Evolutionary conservation across 2,888 invertebrate species (phyloP).

Genomic region (Athalia circularis): DNA sequence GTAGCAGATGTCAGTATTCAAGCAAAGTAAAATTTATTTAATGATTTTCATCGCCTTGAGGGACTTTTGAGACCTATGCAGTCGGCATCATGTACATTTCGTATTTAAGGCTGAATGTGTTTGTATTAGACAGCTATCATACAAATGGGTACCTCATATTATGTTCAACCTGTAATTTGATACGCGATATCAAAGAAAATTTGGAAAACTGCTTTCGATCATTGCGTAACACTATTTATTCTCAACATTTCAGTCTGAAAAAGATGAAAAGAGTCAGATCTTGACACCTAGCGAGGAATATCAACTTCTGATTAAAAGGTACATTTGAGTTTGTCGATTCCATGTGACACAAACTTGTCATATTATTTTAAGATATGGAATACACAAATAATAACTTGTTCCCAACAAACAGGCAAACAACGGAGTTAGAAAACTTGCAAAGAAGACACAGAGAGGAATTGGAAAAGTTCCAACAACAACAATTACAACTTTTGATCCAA

Average conservation of each 20-base stretch:
- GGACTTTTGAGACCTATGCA: background rate
- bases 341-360: background rate
- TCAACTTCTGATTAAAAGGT: slow-evolving; percentile 71
- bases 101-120: slow-evolving; percentile 34
- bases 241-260: slow-evolving; percentile 60
- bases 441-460: slow-evolving; percentile 72
- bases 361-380: slow-evolving; percentile 26
- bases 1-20: too few relatives aligned
- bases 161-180: slow-evolving; percentile 26
- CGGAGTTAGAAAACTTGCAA: slow-evolving; percentile 74
- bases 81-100: slow-evolving; percentile 12
- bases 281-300: slow-evolving; percentile 72
- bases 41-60: too few relatives aligned
- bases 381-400: slow-evolving; percentile 24
- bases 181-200: slow-evolving; percentile 10
- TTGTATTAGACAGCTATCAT: slow-evolving; percentile 30
- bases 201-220: slow-evolving; percentile 17
- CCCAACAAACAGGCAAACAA: slow-evolving; percentile 69
- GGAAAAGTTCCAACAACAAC: slow-evolving; percentile 71
- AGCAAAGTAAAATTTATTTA: too few relatives aligned
- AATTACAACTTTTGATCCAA: slow-evolving; percentile 69
- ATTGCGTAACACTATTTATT: slow-evolving; percentile 45
- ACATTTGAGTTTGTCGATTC: slow-evolving; percentile 17
- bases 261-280: slow-evolving; percentile 65
- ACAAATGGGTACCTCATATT: slow-evolving; percentile 25